Evolutionary conservation across 2,113 vertebrate species (phyloP).

Genomic region (Polypterus bichir): DNA sequence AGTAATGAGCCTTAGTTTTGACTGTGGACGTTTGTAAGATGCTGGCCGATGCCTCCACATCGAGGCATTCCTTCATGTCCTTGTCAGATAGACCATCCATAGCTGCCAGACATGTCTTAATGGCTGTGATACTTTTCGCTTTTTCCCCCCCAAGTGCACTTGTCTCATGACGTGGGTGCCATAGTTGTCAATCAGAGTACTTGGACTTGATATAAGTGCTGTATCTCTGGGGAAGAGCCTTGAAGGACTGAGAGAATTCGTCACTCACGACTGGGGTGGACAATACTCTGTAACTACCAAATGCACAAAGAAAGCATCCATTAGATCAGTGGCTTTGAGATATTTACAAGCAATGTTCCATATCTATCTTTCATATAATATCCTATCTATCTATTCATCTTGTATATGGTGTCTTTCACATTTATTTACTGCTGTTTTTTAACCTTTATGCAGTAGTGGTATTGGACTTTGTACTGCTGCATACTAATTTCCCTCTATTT

Average conservation of each 20-base stretch:
- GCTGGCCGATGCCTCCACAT: constrained; percentile 41
- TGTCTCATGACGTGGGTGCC: constrained; percentile 38
- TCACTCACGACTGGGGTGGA: constrained; percentile 9
- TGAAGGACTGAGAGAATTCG: constrained; percentile 21
- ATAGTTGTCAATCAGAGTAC: constrained; percentile 27
- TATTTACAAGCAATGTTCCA: too few relatives aligned
- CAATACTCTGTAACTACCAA: constrained; percentile 21
- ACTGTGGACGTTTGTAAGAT: neutral
- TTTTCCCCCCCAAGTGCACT: constrained; percentile 57
- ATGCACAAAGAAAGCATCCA: too few relatives aligned
- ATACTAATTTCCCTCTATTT: too few relatives aligned
- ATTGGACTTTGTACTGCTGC: too few relatives aligned
- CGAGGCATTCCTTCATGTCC: constrained; percentile 55
- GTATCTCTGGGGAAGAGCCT: constrained; percentile 14
- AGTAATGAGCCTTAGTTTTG: constrained; percentile 29
- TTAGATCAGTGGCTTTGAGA: too few relatives aligned
- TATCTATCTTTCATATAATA: too few relatives aligned
- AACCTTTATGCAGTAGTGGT: too few relatives aligned
- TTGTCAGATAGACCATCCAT: constrained; percentile 43
- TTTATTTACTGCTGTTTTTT: too few relatives aligned
- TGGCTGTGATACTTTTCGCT: constrained; percentile 53
- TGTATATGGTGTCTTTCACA: too few relatives aligned
- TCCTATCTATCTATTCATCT: too few relatives aligned
- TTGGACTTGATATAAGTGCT: neutral
- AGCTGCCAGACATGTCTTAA: constrained; percentile 51